Conservation (phyloP, 2,888 invertebrate genomes). For the Mesochorus sp. region DNA sequence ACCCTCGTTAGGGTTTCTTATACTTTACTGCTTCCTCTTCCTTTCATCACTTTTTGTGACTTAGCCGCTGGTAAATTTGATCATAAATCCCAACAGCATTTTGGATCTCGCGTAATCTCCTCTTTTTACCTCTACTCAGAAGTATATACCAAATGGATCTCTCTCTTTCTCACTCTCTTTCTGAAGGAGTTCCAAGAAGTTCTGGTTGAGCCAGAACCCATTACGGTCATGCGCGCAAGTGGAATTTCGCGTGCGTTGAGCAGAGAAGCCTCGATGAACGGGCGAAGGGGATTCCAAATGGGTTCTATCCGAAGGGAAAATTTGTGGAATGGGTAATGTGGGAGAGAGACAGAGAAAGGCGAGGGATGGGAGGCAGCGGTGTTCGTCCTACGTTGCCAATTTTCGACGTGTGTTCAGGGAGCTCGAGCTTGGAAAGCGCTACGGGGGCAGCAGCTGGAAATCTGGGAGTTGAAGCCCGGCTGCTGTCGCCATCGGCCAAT, state of each 20-base stretch:
- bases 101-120: background rate
- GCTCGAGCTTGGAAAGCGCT: slow-evolving; percentile 59
- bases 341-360: slow-evolving; percentile 32
- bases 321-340: background rate
- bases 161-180: too few species aligned
- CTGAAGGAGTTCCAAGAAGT: slow-evolving; percentile 4
- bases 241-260: background rate
- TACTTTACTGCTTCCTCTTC: too few species aligned
- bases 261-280: background rate
- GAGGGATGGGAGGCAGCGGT: slow-evolving; percentile 31
- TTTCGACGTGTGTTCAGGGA: slow-evolving; percentile 59
- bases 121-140: background rate
- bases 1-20: too few species aligned
- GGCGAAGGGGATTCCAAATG: background rate
- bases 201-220: background rate
- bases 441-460: slow-evolving; percentile 53
- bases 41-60: background rate
- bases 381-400: slow-evolving; percentile 57
- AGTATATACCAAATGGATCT: background rate
- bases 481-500: background rate
- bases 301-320: background rate
- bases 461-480: slow-evolving; percentile 53
- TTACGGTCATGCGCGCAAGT: slow-evolving; percentile 13
- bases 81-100: background rate
- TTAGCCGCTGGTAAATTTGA: background rate